A percentile compares a stretch with the other conserved stretches of the same genome.
Evolutionary conservation across 2,888 invertebrate species (phyloP).

Genomic region (Rugalucina vietnamica): DNA sequence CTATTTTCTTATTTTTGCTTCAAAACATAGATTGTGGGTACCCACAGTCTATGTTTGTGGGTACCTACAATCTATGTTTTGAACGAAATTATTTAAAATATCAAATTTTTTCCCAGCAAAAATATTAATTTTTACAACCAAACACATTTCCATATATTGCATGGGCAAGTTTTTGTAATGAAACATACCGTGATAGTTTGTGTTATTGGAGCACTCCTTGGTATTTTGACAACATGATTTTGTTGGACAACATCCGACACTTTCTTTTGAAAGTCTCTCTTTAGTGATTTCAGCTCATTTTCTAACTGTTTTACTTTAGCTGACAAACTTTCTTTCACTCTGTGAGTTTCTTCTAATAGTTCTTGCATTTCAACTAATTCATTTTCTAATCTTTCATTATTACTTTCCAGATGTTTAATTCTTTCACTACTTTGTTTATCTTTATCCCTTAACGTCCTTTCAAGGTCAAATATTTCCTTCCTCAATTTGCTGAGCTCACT

Average conservation of each 20-base stretch:
- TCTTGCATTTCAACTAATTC: slow-evolving; percentile 75
- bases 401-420: slow-evolving; percentile 71
- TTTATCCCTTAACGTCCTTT: slow-evolving; percentile 72
- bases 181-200: slow-evolving; percentile 54
- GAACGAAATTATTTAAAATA: no score
- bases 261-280: slow-evolving; percentile 75
- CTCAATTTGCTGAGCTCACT: slow-evolving; percentile 72
- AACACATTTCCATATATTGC: no score
- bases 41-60: no score
- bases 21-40: no score
- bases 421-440: slow-evolving; percentile 65
- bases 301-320: slow-evolving; percentile 77
- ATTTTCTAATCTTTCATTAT: slow-evolving; percentile 71
- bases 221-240: slow-evolving; percentile 47
- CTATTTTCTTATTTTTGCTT: no score
- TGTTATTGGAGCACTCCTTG: slow-evolving; percentile 47
- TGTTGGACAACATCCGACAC: slow-evolving; percentile 72
- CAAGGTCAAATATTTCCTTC: slow-evolving; percentile 67
- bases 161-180: no score
- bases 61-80: no score
- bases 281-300: slow-evolving; percentile 74
- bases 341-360: slow-evolving; percentile 74
- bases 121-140: no score
- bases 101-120: no score
- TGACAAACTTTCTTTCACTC: slow-evolving; percentile 71